Percentiles rank a stretch among this genome's conserved stretches.
These are phyloP conservation scores for Girardinichthys multiradiatus DNA, from an alignment of 2,113 vertebrate genomes.

Conservation along the genomic window DNA sequence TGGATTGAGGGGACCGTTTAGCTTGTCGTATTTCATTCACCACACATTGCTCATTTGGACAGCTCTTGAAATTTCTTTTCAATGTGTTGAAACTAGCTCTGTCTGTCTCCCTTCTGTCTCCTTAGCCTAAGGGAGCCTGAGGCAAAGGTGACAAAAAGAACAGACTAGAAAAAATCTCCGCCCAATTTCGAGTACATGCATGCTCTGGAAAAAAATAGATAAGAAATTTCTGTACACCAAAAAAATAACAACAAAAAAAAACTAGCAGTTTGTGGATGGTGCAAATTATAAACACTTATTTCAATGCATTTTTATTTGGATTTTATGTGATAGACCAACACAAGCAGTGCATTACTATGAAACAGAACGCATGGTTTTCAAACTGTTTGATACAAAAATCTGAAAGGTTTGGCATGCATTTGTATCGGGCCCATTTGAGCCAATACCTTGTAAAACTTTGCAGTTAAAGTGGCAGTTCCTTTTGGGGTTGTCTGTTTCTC, in stretches of 20 bases:
- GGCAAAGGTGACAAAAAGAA: slow-evolving; percentile 65
- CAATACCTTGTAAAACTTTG: no score
- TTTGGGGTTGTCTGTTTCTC: no score
- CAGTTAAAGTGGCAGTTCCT: no score
- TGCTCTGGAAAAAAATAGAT: slow-evolving; percentile 69
- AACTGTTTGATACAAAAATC: no score
- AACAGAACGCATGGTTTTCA: no score
- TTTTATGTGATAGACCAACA: no score
- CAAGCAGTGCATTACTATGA: no score
- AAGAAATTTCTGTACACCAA: slow-evolving; percentile 47
- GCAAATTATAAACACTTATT: no score
- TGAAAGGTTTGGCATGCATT: no score
- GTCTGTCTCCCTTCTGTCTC: slow-evolving; percentile 52
- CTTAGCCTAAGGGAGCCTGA: slow-evolving; percentile 46
- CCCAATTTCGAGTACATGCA: slow-evolving; percentile 65
- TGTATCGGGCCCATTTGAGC: no score
- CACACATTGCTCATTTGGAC: slow-evolving; percentile 73
- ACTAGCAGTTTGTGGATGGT: not conserved
- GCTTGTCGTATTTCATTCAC: slow-evolving; percentile 69
- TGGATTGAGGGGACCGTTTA: slow-evolving; percentile 63
- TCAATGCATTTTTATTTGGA: no score
- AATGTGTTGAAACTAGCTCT: slow-evolving; percentile 72
- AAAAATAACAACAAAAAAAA: not conserved
- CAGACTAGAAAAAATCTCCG: slow-evolving; percentile 71
- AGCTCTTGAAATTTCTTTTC: slow-evolving; percentile 50